Evolutionary conservation across 2,888 invertebrate species (phyloP).

Genomic region (Cynaeus angustus): DNA sequence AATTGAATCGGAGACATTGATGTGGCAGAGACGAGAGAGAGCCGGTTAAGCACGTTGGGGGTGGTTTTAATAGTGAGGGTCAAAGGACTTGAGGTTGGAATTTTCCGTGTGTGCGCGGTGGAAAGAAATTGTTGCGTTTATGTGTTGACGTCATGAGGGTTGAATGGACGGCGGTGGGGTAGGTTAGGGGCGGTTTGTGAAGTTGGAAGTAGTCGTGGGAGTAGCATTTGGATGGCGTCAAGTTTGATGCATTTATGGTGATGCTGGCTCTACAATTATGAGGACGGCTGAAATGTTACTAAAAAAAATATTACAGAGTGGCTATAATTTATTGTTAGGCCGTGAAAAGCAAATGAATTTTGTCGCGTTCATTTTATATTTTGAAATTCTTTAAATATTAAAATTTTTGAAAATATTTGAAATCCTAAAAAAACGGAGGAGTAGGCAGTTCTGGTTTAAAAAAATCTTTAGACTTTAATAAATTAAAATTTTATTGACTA

Average conservation of each 20-base stretch:
- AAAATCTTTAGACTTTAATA: too few species aligned
- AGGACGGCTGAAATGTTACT: too few species aligned
- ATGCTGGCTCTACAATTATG: too few species aligned
- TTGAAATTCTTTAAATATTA: too few species aligned
- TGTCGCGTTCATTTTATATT: too few species aligned
- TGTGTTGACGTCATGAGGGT: conserved; percentile 12
- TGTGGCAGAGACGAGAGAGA: background rate
- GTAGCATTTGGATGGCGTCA: background rate
- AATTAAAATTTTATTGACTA: too few species aligned
- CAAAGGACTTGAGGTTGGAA: conserved; percentile 10
- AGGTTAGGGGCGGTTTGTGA: conserved; percentile 18
- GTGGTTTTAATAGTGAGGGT: conserved; percentile 8
- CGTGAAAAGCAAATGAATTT: too few species aligned
- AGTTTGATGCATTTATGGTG: background rate
- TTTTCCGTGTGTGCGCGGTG: conserved; percentile 10
- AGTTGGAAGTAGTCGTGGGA: background rate
- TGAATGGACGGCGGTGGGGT: conserved; percentile 20
- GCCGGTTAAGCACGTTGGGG: background rate
- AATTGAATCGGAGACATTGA: conserved; percentile 1
- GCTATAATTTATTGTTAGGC: too few species aligned
- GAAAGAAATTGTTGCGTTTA: conserved; percentile 2
- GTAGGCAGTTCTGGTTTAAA: too few species aligned
- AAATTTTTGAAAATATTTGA: too few species aligned
- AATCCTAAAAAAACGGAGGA: too few species aligned
- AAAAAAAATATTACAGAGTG: too few species aligned